Evolutionary conservation across 2,113 vertebrate genomes (phyloP), one percentile per base, ranked within the genome.

Genomic region (Poeciliopsis occidentalis): DNA sequence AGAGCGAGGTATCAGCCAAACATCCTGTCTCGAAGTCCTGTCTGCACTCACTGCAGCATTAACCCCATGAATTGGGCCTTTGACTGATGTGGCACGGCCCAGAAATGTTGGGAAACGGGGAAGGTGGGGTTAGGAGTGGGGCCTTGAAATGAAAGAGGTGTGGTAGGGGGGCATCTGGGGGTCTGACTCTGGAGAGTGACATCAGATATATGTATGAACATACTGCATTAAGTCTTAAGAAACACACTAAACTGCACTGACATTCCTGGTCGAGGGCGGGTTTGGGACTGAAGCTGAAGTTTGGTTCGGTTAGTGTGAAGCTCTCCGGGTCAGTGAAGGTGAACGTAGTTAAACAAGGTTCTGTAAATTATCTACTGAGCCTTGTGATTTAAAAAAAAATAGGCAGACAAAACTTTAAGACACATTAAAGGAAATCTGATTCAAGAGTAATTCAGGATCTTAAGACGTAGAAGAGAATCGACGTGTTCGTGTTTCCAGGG

Each of bases 21-120:
- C 95, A 95, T 96, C 94, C 94, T 96, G 95, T 94, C 94, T 95
- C 92, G 89, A 92, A 91, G 60, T 80, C 92, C 90, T 79, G 91
- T 90, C 92, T 92, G 88, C 89, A 79, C 92, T 86, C 82, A 81
- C 89, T 88, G 89, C 87, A 73, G 89, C 91, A 87, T 81, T 90
- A 82, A 88, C 90, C 91, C 91, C 87, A 93, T 92, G 91, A 93
- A 91, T 94, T 78, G 92, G 90, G 84, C 82, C 91, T 93, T 93
- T 92, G 92, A 93, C 89, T 93, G 91, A 90, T 85, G 84, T 86
- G 88, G 91, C 92, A 91, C 73, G 12, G 89, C 88, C 89, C 80
- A 92, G 92, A 91, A 93, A 93, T 93, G 92, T 88, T 87, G 87
- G 89, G 90, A 91, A 92, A 91, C 88, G 88, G 88, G 85, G 84